Percentiles rank a stretch among this genome's conserved stretches.
Evolutionary conservation across 2,888 invertebrate species (phyloP).

Genomic region (Mythimna loreyi): DNA sequence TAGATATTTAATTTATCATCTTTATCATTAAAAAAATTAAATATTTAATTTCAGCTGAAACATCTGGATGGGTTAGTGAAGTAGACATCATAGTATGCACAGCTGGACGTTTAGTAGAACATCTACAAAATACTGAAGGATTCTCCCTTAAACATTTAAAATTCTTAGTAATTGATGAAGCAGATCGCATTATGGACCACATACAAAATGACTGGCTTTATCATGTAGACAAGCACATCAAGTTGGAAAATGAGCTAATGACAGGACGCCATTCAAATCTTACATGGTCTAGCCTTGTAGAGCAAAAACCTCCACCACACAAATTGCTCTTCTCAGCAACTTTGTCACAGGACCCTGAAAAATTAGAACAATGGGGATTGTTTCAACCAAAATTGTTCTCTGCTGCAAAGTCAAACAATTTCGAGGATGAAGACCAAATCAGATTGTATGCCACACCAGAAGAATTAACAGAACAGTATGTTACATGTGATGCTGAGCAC

Average conservation of each 20-base stretch:
- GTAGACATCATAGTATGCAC: slow-evolving; percentile 98
- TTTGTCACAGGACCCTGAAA: slow-evolving; percentile 98
- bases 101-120: slow-evolving; percentile 98
- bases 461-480: slow-evolving; percentile 93
- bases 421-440: slow-evolving; percentile 78
- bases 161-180: slow-evolving; percentile 98
- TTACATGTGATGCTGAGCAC: slow-evolving; percentile 92
- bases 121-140: slow-evolving; percentile 95
- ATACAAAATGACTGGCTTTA: slow-evolving; percentile 97
- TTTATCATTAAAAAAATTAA: not conserved
- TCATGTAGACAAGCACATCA: slow-evolving; percentile 94
- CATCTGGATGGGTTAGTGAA: slow-evolving; percentile 90
- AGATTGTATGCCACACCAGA: slow-evolving; percentile 96
- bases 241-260: slow-evolving; percentile 88
- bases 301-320: slow-evolving; percentile 92
- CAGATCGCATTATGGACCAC: slow-evolving; percentile 98
- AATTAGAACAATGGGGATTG: slow-evolving; percentile 96
- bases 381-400: slow-evolving; percentile 98
- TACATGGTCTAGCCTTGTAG: slow-evolving; percentile 86
- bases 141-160: slow-evolving; percentile 93
- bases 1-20: not conserved
- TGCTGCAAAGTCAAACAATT: slow-evolving; percentile 88
- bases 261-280: slow-evolving; percentile 87
- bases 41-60: slow-evolving; percentile 86
- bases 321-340: slow-evolving; percentile 99